Evolutionary conservation across 2,888 invertebrate genomes (phyloP).

Genomic region (Hofmannophila pseudospretella): DNA sequence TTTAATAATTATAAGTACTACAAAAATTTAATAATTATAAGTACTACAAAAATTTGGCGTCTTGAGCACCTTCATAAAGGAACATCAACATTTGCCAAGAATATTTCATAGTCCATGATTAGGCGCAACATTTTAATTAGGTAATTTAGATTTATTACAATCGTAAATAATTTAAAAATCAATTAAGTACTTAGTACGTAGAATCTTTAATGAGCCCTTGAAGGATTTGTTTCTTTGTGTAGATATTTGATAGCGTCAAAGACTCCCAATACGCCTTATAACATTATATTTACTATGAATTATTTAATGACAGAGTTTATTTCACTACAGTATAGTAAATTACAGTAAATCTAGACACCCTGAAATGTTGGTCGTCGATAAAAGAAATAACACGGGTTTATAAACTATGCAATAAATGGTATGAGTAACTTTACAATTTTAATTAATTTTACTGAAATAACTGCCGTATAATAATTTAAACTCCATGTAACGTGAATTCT

Average conservation of each 20-base stretch:
- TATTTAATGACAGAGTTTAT: neutral
- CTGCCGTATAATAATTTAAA: neutral
- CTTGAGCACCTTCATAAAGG: conserved; percentile 31
- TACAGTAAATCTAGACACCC: conserved; percentile 30
- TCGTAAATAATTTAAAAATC: too few species aligned
- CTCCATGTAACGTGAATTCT: neutral
- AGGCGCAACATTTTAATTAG: conserved; percentile 28
- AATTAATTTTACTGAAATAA: conserved; percentile 4
- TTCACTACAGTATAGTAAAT: conserved; percentile 2
- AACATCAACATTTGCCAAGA: neutral
- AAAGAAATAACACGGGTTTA: conserved; percentile 12
- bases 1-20: too few species aligned
- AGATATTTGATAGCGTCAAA: too few species aligned
- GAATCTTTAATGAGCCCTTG: too few species aligned
- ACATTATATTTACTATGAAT: too few species aligned
- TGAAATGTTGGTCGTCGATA: conserved; percentile 42
- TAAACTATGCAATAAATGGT: conserved; percentile 2
- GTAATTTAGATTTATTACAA: neutral
- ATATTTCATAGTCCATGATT: conserved; percentile 16
- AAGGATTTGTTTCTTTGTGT: too few species aligned
- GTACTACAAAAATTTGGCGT: conserved; percentile 43
- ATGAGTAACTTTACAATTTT: neutral
- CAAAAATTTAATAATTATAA: too few species aligned
- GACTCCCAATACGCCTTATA: too few species aligned
- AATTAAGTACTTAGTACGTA: too few species aligned